Evolutionary conservation across 1,140 invertebrate genomes (phyloP).

Genomic region (Dolichoris vasculosae): DNA sequence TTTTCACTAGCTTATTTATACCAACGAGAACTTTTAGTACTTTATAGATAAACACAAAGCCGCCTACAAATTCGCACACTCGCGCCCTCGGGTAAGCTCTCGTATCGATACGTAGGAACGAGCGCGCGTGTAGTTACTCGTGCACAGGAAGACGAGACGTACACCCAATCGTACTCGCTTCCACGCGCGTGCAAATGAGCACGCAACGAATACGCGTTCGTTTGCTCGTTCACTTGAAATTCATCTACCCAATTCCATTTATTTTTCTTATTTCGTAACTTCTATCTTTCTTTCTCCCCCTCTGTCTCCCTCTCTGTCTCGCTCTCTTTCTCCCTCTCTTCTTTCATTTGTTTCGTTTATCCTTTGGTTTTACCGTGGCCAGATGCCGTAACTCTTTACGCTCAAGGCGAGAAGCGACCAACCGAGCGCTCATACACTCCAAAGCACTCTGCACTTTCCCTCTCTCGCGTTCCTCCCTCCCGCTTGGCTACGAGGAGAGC

Average conservation of each 20-base stretch:
- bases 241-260: constrained; percentile 26
- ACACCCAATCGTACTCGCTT: not conserved
- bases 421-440: not conserved
- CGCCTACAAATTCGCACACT: not conserved
- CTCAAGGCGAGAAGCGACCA: constrained; percentile 3
- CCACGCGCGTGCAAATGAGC: not conserved
- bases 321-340: constrained; percentile 51
- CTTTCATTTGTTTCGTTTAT: constrained; percentile 51
- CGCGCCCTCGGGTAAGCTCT: not conserved
- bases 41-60: constrained; percentile 10
- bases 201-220: not conserved
- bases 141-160: not conserved
- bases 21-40: not conserved
- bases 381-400: constrained; percentile 35
- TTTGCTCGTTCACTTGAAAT: constrained; percentile 41
- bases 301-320: constrained; percentile 51
- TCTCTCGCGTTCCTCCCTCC: not conserved
- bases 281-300: constrained; percentile 29
- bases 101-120: not conserved
- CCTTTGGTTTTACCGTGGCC: constrained; percentile 53
- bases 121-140: not conserved
- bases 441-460: constrained; percentile 14
- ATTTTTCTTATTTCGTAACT: constrained; percentile 42
- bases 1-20: not conserved
- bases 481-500: not conserved